phyloP scores from a whole-genome alignment of 2,113 vertebrate species.

The Benthochromis sp. region DNA sequence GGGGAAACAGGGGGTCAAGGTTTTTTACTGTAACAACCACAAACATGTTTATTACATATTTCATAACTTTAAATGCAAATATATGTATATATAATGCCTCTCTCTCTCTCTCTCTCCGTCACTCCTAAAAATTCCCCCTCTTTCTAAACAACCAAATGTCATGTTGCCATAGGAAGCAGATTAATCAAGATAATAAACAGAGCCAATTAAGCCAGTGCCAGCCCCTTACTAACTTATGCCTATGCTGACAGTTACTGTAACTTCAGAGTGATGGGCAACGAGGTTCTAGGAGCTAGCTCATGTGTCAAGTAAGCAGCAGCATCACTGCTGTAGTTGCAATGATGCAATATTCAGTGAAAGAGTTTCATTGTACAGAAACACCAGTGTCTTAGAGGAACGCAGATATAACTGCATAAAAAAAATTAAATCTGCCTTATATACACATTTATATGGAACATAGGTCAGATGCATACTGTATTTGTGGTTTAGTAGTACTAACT shows the following conservation, averaged over 20 bases:
- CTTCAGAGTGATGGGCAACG: neutral
- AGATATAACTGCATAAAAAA: neutral
- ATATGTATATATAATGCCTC: neutral
- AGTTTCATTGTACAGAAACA: neutral
- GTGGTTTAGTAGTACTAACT: neutral
- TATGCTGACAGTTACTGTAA: neutral
- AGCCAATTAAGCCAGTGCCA: slow-evolving; percentile 5
- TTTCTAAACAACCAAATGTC: neutral
- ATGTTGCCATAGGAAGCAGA: neutral
- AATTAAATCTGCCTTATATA: neutral
- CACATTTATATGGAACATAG: neutral
- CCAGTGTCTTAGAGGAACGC: neutral
- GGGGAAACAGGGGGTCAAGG: fast-evolving
- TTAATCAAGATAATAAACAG: slow-evolving; percentile 24
- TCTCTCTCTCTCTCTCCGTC: neutral
- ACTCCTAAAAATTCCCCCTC: neutral
- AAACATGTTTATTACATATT: neutral
- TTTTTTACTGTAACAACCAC: neutral
- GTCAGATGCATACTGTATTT: neutral
- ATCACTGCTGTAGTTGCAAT: neutral
- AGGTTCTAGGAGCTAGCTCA: neutral
- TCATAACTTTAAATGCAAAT: neutral
- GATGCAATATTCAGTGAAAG: neutral
- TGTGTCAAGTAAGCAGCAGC: neutral
- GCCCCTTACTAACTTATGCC: slow-evolving; percentile 3